A percentile compares a stretch with the other conserved stretches of the same genome.
Evolutionary conservation across 2,113 vertebrate species (phyloP).

Genomic region (Phrynocephalus versicolor): DNA sequence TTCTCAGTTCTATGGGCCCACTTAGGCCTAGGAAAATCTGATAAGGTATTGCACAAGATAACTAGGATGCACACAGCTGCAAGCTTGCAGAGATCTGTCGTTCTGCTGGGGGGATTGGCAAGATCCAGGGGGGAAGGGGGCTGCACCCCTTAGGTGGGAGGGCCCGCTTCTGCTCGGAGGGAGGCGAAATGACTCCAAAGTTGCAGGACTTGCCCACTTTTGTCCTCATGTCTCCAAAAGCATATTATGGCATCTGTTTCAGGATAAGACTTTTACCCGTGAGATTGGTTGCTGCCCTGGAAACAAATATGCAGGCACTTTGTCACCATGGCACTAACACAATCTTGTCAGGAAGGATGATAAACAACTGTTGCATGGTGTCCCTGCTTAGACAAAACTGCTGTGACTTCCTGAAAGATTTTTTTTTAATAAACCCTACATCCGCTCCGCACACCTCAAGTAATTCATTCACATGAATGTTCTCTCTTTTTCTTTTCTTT

Average conservation of each 20-base stretch:
- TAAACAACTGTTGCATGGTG: background rate
- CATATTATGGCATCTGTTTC: rapidly evolving
- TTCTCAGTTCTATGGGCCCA: background rate
- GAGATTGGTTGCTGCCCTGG: background rate
- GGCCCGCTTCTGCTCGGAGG: background rate
- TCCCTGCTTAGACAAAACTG: rapidly evolving
- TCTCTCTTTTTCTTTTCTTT: no score
- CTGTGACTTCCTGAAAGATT: background rate
- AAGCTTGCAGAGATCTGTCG: conserved; percentile 6
- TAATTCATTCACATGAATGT: rapidly evolving
- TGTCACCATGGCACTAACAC: background rate
- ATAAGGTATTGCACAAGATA: background rate
- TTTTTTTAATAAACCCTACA: background rate
- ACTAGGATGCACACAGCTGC: background rate
- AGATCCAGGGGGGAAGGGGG: background rate
- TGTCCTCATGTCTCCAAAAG: rapidly evolving
- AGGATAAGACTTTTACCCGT: background rate
- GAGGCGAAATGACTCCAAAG: background rate
- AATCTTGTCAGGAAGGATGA: background rate
- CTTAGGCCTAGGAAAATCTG: background rate
- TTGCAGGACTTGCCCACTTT: background rate
- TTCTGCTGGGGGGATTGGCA: background rate
- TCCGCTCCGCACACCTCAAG: background rate
- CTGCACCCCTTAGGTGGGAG: background rate
- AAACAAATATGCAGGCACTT: background rate